Evolutionary conservation across 1,140 invertebrate species (phyloP), one percentile per base, ranked within the genome.

Genomic region (Marisa cornuarietis): DNA sequence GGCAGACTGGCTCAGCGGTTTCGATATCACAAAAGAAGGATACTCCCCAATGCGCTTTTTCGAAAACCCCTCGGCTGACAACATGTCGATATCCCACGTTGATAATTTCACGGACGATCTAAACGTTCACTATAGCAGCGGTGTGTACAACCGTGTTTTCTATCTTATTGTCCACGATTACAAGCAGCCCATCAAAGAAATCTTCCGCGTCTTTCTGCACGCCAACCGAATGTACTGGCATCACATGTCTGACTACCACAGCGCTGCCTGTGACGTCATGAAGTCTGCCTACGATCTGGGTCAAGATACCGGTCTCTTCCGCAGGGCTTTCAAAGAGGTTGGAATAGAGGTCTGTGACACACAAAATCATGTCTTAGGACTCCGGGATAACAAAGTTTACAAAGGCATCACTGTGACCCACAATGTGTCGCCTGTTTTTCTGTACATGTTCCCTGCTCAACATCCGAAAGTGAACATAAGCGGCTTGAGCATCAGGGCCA

Each of bases 181-280:
- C n/a, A 74, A 72, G 6, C 76, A 83, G 31, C 61, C 69, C 26
- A 65, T 81, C 8, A 77, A 81, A 24, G 81, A 81, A 26, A 76
- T 81, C 22, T 84, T 82, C 65, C 75, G 76, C 18, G 81, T 85
- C 61, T 85, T 84, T 78, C 78, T 80, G 11, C 79, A 79, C 71
- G 85, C 86, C n/a, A 86, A 85, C 81, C 63, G 79, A 22, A 78
- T 85, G 42, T 87, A 85, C 73, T 87, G 86, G 86, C 75, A 80
- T 52, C 78, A 72, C 42, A 73, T 73, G 49, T 79, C 76, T 4
- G 78, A 74, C 58, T 86, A 84, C 71, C 65, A 16, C 16, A 65
- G 75, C 8, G 86, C 66, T 0, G 83, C 81, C 24, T 87, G 86
- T 81, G 86, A 83, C 51, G 69, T 87, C 68, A 75, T 81, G 65